Evolutionary conservation across 2,888 invertebrate species (phyloP), one percentile per base, ranked within the genome.

Genomic region (Lapara coniferarum): DNA sequence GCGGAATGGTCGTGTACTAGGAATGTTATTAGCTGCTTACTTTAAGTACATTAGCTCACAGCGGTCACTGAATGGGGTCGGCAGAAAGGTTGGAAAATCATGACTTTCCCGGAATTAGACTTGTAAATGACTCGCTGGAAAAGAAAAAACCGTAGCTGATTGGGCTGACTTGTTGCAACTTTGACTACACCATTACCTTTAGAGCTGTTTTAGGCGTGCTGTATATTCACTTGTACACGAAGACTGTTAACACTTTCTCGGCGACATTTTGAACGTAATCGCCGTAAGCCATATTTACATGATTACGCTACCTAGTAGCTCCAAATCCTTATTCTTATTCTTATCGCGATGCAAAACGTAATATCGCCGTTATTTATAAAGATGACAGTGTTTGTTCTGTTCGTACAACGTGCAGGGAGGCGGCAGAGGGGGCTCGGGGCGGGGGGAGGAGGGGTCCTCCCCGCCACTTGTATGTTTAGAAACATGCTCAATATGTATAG

Each of bases 401-500:
- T n/a, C 59, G 59, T 37, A 13, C 13, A 8, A 16, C 10, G 59
- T 10, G 14, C 44, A 16, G 30, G n/a, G n/a, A n/a, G 59, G 37
- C 37, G 37, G 37, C 5, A 37, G 37, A 0, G 37, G 37, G 37
- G 58, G 8, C 8, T 30, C 10, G 30, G 30, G 10, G 6, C 10
- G 13, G 25, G 57, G 19, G 58, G 58, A 7, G 58, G 58, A 14
- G 58, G 25, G 4, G 16, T 25, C 58, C 13, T 2, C 49, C 46
- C 63, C 49, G 10, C 66, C 72, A 59, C 68, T 68, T 58, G 16
- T 55, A 68, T 72, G 73, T 73, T 66, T 67, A 70, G 72, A 63
- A 75, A 74, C 78, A 73, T 78, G 78, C 78, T 84, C 78, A 76
- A 81, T 84, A 82, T 83, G 81, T 84, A 83, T 81, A 84, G 79